Conservation (phyloP, 2,113 vertebrate genomes). For the Mastomys coucha region DNA sequence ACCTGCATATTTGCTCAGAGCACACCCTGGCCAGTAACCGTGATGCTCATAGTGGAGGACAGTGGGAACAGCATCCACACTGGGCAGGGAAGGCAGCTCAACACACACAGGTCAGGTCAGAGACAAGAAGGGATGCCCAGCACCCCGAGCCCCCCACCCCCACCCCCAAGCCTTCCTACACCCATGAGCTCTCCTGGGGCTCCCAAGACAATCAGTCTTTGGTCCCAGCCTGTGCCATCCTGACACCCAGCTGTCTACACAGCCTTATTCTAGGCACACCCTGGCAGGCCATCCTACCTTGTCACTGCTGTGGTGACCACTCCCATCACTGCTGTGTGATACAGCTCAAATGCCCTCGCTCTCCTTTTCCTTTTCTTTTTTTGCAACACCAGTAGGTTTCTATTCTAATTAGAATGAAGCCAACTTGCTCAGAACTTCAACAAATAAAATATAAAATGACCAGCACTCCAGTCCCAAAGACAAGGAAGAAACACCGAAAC, state of each 20-base stretch:
- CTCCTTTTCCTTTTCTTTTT: too few species aligned
- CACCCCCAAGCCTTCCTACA: neutral
- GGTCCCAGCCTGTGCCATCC: neutral
- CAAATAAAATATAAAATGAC: neutral
- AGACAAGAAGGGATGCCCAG: neutral
- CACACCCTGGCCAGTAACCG: neutral
- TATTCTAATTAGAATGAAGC: neutral
- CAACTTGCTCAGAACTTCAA: neutral
- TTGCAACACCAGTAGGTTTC: neutral
- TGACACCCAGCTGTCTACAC: neutral
- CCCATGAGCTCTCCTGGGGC: neutral
- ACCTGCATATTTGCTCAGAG: neutral
- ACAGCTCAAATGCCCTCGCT: neutral
- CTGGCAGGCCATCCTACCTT: neutral
- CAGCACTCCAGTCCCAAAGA: neutral
- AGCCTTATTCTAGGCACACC: neutral
- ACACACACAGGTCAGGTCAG: neutral
- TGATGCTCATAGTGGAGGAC: neutral
- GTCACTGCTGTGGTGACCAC: neutral
- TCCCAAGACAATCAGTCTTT: neutral
- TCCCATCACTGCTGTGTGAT: too few species aligned
- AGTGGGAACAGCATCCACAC: neutral
- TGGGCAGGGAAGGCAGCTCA: neutral
- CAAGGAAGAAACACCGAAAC: neutral
- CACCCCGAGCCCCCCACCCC: neutral